Evolutionary conservation across 2,797 vertebrate genomes (phyloP).

Genomic region (Orientallactaga sibirica): DNA sequence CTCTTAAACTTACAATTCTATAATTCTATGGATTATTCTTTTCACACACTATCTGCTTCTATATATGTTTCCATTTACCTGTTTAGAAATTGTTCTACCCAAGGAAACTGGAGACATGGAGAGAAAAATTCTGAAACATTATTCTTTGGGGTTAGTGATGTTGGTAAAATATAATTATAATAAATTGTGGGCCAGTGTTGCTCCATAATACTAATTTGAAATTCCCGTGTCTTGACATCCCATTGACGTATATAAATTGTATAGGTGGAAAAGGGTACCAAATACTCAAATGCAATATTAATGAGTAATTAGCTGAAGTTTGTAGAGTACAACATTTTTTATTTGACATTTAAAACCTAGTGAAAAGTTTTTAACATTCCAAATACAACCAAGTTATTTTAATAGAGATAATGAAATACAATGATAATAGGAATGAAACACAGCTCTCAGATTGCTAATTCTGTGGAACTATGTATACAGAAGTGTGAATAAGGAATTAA

Average conservation of each 20-base stretch:
- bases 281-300: neutral
- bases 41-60: neutral
- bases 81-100: neutral
- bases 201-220: neutral
- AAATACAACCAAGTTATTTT: constrained; percentile 8
- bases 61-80: neutral
- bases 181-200: neutral
- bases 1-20: neutral
- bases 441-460: neutral
- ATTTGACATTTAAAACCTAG: neutral
- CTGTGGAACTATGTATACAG: neutral
- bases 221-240: neutral
- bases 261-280: neutral
- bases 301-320: neutral
- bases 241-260: neutral
- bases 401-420: neutral
- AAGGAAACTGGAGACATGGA: neutral
- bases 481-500: neutral
- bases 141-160: neutral
- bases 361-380: neutral
- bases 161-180: neutral
- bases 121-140: neutral
- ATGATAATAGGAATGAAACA: neutral
- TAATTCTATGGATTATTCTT: neutral
- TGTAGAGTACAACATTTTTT: neutral